Evolutionary conservation across 1,140 invertebrate genomes (phyloP).

Genomic region (Phymorhynchus buccinoides): DNA sequence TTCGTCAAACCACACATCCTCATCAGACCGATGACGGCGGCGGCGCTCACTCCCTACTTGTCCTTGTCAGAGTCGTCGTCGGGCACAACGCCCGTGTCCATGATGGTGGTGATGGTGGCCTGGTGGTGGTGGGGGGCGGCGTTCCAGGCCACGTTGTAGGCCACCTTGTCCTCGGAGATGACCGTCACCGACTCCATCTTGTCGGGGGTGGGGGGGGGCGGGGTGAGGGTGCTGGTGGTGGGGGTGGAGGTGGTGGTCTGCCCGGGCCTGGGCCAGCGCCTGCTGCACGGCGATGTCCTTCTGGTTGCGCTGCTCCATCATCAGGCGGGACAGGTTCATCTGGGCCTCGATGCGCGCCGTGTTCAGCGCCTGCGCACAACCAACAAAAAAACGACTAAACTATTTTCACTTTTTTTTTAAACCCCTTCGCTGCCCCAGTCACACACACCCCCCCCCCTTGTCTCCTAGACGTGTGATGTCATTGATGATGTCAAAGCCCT

Average conservation of each 20-base stretch:
- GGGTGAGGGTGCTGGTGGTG: too few species aligned
- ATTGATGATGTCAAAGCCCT: too few species aligned
- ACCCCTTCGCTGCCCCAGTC: too few species aligned
- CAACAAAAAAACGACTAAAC: too few species aligned
- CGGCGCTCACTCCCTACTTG: slow-evolving; percentile 24
- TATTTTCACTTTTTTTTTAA: too few species aligned
- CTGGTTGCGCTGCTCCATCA: slow-evolving; percentile 71
- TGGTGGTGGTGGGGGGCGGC: not conserved
- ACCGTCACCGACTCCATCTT: slow-evolving; percentile 65
- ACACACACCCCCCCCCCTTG: too few species aligned
- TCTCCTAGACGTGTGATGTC: too few species aligned
- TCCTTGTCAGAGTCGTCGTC: slow-evolving; percentile 45
- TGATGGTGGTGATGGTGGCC: slow-evolving; percentile 49
- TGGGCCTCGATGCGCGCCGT: slow-evolving; percentile 69
- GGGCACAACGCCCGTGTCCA: slow-evolving; percentile 46
- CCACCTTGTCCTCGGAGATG: slow-evolving; percentile 62
- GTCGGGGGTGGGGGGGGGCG: too few species aligned
- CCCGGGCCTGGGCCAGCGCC: slow-evolving; percentile 65
- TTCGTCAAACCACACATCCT: too few species aligned
- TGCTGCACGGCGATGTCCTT: slow-evolving; percentile 71
- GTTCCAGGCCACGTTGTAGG: slow-evolving; percentile 50
- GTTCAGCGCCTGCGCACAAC: slow-evolving; percentile 64
- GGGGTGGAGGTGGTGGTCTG: too few species aligned
- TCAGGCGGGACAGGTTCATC: slow-evolving; percentile 66
- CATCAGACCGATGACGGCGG: too few species aligned